phyloP scores from a whole-genome alignment of 2,797 vertebrate genomes.

The Naso thynnoides region DNA sequence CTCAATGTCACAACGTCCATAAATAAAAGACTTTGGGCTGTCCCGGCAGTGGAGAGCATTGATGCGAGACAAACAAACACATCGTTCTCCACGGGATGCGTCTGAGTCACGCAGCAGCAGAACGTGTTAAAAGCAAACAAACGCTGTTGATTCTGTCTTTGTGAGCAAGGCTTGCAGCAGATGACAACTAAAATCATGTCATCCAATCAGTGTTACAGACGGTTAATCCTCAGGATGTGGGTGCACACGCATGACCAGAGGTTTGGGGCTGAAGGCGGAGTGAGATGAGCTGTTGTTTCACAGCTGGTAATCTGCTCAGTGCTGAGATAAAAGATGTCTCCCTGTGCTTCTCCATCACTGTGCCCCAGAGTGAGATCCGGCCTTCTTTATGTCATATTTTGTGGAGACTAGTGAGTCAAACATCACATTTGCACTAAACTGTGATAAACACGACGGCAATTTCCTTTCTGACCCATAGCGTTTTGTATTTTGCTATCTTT shows the following conservation, averaged over 20 bases:
- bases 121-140: constrained; percentile 43
- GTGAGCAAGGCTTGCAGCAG: constrained; percentile 27
- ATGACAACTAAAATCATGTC: constrained; percentile 48
- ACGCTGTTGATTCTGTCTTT: constrained; percentile 35
- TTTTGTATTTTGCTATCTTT: constrained; percentile 17
- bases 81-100: constrained; percentile 25
- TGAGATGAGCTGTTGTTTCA: constrained; percentile 50
- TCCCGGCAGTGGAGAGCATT: constrained; percentile 29
- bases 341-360: constrained; percentile 31
- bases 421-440: constrained; percentile 18
- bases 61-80: constrained; percentile 54
- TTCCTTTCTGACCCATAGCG: background rate
- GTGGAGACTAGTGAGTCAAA: constrained; percentile 17
- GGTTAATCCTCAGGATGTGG: constrained; percentile 53
- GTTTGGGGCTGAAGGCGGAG: constrained; percentile 50
- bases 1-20: constrained; percentile 54
- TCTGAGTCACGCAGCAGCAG: constrained; percentile 35
- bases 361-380: constrained; percentile 44
- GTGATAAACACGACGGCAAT: constrained; percentile 13
- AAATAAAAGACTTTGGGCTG: constrained; percentile 43
- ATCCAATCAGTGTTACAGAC: constrained; percentile 42
- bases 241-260: constrained; percentile 47
- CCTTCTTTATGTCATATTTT: constrained; percentile 36
- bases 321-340: constrained; percentile 58
- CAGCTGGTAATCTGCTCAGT: constrained; percentile 67